Evolutionary conservation across 2,888 invertebrate genomes (phyloP), one percentile per base, ranked within the genome.

Genomic region (Masnerella sp.): DNA sequence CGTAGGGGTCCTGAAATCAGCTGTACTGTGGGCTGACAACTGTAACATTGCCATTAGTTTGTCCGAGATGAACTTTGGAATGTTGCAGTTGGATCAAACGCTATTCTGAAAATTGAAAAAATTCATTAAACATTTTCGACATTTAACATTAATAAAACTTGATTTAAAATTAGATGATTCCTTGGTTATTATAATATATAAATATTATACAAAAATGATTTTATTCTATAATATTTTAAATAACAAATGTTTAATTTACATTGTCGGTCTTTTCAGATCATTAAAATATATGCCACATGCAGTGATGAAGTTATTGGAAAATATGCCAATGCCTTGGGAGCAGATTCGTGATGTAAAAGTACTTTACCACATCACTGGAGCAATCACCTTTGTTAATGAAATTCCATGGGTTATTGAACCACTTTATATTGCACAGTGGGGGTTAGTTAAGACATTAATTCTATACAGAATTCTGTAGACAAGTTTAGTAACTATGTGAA

Each of bases 251-350:
- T n/a, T n/a, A n/a, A n/a, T n/a, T n/a, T n/a, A n/a, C n/a, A n/a
- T n/a, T n/a, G n/a, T n/a, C n/a, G n/a, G n/a, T n/a, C n/a, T 78
- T 86, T 85, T 65, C 83, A 92, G 98, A 11, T 98, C 99, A 2
- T 88, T 99, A 45, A 99, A 99, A 87, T 99, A 99, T 85, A 99
- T 99, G 99, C 99, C 99, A 0, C 99, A 99, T 90, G 99, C 99
- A 5, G 98, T 99, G 4, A 93, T 99, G 90, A 99, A 99, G 85
- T 91, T 99, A 1, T 88, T 99, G 69, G 99, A 99, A 88, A 99
- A 99, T 88, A 99, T 99, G 99, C 99, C 99, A 0, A 99, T 99
- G 99, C 99, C 99, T 0, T 99, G 99, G 99, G 99, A 99, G 88
- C 99, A 99, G 89, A 99, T 99, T 75, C 90, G 99, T 73, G 99